phyloP scores from a whole-genome alignment of 2,888 invertebrate genomes.

The Cistogaster globosa region DNA sequence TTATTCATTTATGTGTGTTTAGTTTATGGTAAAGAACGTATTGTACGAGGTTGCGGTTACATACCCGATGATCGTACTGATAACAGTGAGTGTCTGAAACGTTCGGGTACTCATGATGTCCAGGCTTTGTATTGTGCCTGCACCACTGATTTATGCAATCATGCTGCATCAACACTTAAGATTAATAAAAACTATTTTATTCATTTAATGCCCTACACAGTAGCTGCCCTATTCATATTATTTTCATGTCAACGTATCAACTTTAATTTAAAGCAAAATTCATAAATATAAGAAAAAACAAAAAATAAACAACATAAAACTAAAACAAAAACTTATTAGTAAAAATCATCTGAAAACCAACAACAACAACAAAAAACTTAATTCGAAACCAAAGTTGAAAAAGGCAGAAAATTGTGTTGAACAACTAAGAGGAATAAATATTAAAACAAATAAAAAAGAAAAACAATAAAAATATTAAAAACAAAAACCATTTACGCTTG shows the following conservation, averaged over 20 bases:
- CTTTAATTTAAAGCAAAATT: slow-evolving; percentile 74
- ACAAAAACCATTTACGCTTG: slow-evolving; percentile 66
- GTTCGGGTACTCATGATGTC: slow-evolving; percentile 90
- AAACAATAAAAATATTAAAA: slow-evolving; percentile 46
- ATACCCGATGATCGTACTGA: slow-evolving; percentile 86
- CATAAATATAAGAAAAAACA: slow-evolving; percentile 73
- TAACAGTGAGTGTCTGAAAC: slow-evolving; percentile 86
- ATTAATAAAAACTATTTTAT: slow-evolving; percentile 75
- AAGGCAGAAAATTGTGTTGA: slow-evolving; percentile 39
- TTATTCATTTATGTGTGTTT: slow-evolving; percentile 24
- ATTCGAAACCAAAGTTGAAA: slow-evolving; percentile 46
- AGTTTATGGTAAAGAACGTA: slow-evolving; percentile 90
- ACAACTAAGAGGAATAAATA: slow-evolving; percentile 51
- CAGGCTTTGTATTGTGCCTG: slow-evolving; percentile 91
- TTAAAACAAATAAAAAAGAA: slow-evolving; percentile 51
- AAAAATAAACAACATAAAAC: slow-evolving; percentile 68
- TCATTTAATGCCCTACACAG: slow-evolving; percentile 75
- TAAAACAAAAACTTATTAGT: slow-evolving; percentile 18
- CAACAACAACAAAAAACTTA: slow-evolving; percentile 32
- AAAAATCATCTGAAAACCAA: slow-evolving; percentile 27
- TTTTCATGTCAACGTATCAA: slow-evolving; percentile 73
- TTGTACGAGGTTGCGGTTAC: slow-evolving; percentile 93
- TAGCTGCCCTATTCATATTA: slow-evolving; percentile 73
- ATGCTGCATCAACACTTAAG: slow-evolving; percentile 80
- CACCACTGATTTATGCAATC: slow-evolving; percentile 90